Percentiles rank a stretch among this genome's conserved stretches.
Evolutionary conservation across 2,888 invertebrate genomes (phyloP).

Genomic region (Apantesis nais): DNA sequence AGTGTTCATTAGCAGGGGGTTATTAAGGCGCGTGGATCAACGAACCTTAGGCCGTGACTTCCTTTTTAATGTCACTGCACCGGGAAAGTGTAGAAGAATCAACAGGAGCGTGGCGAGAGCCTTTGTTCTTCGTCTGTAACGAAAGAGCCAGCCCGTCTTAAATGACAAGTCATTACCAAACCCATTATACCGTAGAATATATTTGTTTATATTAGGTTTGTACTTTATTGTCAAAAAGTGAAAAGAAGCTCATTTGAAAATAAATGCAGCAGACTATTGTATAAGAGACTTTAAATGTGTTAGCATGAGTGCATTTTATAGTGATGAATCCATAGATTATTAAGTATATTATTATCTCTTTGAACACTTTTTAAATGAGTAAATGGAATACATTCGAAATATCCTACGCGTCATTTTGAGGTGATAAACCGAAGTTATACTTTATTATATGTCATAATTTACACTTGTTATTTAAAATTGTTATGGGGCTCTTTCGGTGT

Average conservation of each 20-base stretch:
- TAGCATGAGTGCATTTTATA: constrained; percentile 29
- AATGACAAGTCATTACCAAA: constrained; percentile 61
- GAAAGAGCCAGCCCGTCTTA: constrained; percentile 54
- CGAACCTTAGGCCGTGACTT: constrained; percentile 79
- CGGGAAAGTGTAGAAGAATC: constrained; percentile 77
- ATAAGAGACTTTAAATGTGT: constrained; percentile 13
- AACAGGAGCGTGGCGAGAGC: constrained; percentile 72
- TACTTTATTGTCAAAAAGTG: constrained; percentile 30
- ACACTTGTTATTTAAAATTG: constrained; percentile 31
- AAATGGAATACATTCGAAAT: not conserved
- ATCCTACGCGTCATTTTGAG: not conserved
- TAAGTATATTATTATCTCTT: too few relatives aligned
- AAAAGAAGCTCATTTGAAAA: constrained; percentile 38
- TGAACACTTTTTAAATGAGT: constrained; percentile 33
- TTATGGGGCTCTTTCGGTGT: constrained; percentile 59
- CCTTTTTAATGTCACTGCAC: constrained; percentile 75
- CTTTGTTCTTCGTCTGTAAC: constrained; percentile 75
- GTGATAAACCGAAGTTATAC: not conserved
- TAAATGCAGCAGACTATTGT: constrained; percentile 26
- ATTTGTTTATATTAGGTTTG: constrained; percentile 65
- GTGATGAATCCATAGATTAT: not conserved
- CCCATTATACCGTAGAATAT: constrained; percentile 64
- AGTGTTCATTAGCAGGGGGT: constrained; percentile 46
- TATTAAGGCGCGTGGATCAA: constrained; percentile 60
- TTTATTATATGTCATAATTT: constrained; percentile 14